Evolutionary conservation across 2,888 invertebrate species (phyloP).

Genomic region (Conchocele bisecta): DNA sequence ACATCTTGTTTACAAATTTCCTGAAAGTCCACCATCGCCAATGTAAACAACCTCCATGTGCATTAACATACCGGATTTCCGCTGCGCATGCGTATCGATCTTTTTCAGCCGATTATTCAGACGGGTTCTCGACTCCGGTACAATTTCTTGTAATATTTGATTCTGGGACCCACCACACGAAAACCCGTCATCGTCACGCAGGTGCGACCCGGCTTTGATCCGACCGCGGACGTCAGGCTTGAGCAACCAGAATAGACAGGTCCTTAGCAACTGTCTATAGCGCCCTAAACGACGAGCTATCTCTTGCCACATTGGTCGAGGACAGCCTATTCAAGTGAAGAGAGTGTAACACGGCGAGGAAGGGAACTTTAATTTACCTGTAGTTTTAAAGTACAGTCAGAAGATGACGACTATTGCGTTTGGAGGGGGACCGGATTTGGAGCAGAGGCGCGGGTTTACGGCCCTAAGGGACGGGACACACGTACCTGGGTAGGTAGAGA

Average conservation of each 20-base stretch:
- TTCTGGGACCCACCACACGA: too few relatives aligned
- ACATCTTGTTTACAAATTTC: background rate
- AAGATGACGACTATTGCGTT: constrained; percentile 80
- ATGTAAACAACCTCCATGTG: constrained; percentile 54
- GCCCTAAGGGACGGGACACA: constrained; percentile 81
- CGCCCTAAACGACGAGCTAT: constrained; percentile 63
- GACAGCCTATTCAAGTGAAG: constrained; percentile 7
- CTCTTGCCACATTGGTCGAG: constrained; percentile 44
- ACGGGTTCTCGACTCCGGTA: background rate
- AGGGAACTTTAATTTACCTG: constrained; percentile 6
- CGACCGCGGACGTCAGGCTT: constrained; percentile 42
- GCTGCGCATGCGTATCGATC: constrained; percentile 40
- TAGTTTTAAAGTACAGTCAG: background rate
- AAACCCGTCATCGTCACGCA: constrained; percentile 27
- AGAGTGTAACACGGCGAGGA: constrained; percentile 2
- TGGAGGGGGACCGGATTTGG: constrained; percentile 81
- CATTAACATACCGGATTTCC: constrained; percentile 45
- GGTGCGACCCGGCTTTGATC: constrained; percentile 41
- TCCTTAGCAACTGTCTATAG: constrained; percentile 68
- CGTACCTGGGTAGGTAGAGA: constrained; percentile 82
- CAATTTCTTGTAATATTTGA: too few relatives aligned
- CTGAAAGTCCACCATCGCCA: constrained; percentile 37
- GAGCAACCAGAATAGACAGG: constrained; percentile 44
- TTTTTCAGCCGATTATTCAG: constrained; percentile 1
- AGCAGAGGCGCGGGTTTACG: constrained; percentile 79